phyloP scores from a whole-genome alignment of 2,888 invertebrate species.

The Chrysotoxum bicinctum region DNA sequence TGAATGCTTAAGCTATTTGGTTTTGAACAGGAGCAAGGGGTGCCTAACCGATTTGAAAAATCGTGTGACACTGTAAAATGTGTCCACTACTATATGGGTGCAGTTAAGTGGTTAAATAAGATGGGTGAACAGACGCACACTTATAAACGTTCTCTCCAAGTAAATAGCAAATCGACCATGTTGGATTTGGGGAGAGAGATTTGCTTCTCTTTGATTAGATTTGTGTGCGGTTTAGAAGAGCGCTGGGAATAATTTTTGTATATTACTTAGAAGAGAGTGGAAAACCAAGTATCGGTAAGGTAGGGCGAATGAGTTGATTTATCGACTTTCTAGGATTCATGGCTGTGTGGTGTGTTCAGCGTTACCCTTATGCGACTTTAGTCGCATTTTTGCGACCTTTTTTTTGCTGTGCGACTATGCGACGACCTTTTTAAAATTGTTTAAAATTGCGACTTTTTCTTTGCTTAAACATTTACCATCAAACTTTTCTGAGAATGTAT shows the following conservation, averaged over 20 bases:
- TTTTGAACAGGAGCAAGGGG: constrained; percentile 41
- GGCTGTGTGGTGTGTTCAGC: not conserved
- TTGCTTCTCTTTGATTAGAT: not conserved
- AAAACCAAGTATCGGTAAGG: constrained; percentile 72
- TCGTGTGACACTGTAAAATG: constrained; percentile 75
- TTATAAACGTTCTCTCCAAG: not conserved
- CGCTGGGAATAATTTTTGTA: not conserved
- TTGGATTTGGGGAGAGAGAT: not conserved
- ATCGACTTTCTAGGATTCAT: not conserved
- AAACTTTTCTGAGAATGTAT: too few species aligned
- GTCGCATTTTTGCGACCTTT: too few species aligned
- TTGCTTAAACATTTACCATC: too few species aligned
- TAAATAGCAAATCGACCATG: constrained; percentile 18
- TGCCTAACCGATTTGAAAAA: constrained; percentile 72
- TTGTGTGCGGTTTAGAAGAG: not conserved
- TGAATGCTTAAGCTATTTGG: too few species aligned
- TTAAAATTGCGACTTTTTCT: too few species aligned
- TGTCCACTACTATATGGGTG: constrained; percentile 69
- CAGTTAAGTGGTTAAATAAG: constrained; percentile 41
- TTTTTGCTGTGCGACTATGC: too few species aligned
- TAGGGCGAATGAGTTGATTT: constrained; percentile 15
- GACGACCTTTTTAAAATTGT: too few species aligned
- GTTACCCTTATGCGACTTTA: too few species aligned
- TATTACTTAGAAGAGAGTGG: not conserved
- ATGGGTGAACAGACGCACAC: constrained; percentile 29